Conservation (phyloP, 1,140 invertebrate genomes). For the Drosophila seguyi region DNA sequence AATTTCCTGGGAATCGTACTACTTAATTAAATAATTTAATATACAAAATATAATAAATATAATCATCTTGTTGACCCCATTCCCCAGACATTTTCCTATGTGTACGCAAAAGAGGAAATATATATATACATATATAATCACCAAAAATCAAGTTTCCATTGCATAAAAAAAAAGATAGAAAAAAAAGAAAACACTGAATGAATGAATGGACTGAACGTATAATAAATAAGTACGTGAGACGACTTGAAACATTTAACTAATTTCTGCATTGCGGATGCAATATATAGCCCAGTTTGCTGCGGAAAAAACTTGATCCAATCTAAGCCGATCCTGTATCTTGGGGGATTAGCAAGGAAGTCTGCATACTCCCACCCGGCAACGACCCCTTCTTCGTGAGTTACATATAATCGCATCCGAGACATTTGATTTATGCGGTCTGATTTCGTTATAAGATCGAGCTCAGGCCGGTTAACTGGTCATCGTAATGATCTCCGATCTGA, state of each 20-base stretch:
- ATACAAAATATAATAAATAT: not conserved
- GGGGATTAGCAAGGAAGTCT: conserved; percentile 46
- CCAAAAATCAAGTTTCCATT: conserved; percentile 7
- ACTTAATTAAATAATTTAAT: not conserved
- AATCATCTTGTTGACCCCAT: not conserved
- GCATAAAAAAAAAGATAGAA: conserved; percentile 19
- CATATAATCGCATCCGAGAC: conserved; percentile 46
- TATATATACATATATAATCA: conserved; percentile 1
- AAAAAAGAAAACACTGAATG: conserved; percentile 22
- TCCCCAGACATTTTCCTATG: not conserved
- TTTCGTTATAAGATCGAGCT: conserved; percentile 32
- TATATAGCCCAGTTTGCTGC: conserved; percentile 22
- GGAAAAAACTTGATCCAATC: conserved; percentile 18
- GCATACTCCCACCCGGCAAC: conserved; percentile 31
- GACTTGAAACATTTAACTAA: conserved; percentile 26
- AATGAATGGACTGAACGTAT: conserved; percentile 27
- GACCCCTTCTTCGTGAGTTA: not conserved
- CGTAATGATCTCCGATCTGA: conserved; percentile 21
- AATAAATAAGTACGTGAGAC: conserved; percentile 7
- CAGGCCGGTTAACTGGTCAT: conserved; percentile 12
- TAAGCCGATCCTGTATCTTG: conserved; percentile 3
- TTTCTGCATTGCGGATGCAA: conserved; percentile 39
- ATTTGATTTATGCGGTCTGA: conserved; percentile 43
- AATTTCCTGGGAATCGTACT: not conserved
- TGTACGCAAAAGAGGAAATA: conserved; percentile 16